These are phyloP conservation scores for Lithobates pipiens DNA, from an alignment of 2,797 vertebrate species.

Conservation along the genomic window DNA sequence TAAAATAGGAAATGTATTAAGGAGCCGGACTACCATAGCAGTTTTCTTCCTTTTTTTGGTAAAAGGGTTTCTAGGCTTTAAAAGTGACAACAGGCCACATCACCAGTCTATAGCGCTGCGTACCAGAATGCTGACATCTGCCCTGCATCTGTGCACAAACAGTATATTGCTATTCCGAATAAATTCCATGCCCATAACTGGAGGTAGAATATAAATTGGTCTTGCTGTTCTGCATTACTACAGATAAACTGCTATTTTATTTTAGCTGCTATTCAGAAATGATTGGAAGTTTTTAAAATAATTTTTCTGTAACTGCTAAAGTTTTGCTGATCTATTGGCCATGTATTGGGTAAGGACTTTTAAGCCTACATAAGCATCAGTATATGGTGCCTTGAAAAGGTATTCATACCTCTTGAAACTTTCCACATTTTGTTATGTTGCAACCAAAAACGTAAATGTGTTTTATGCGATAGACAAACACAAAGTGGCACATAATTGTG, in stretches of 20 bases:
- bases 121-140: slow-evolving; percentile 53
- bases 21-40: slow-evolving; percentile 64
- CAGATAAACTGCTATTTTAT: background rate
- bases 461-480: too few relatives aligned
- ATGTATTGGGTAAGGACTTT: too few relatives aligned
- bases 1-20: slow-evolving; percentile 68
- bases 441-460: too few relatives aligned
- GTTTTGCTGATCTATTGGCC: too few relatives aligned
- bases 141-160: slow-evolving; percentile 39
- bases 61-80: slow-evolving; percentile 48
- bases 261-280: background rate
- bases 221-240: background rate
- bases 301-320: background rate
- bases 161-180: background rate
- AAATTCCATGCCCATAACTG: slow-evolving; percentile 50
- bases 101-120: slow-evolving; percentile 34
- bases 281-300: too few relatives aligned
- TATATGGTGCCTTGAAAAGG: too few relatives aligned
- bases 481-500: too few relatives aligned
- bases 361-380: too few relatives aligned
- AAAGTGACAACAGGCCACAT: slow-evolving; percentile 46
- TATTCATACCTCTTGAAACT: too few relatives aligned
- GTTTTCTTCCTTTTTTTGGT: slow-evolving; percentile 56
- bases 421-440: too few relatives aligned
- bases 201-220: background rate